These are phyloP conservation scores for Zygothrica quintamaculata DNA, from an alignment of 2,888 invertebrate species.

Conservation along the genomic window DNA sequence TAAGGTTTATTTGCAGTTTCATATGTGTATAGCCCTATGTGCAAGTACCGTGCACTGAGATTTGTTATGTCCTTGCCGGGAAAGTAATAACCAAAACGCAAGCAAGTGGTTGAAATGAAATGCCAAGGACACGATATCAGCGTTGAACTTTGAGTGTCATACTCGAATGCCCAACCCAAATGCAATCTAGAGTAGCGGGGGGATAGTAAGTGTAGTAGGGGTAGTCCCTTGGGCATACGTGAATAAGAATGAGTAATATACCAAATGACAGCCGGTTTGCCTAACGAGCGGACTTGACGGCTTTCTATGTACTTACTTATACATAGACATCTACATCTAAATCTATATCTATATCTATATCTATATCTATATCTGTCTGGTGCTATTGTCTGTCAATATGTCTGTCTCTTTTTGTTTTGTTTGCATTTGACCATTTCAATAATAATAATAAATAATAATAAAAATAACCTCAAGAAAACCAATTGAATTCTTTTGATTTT, in stretches of 20 bases:
- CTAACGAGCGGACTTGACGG: slow-evolving; percentile 55
- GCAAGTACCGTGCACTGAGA: slow-evolving; percentile 16
- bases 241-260: slow-evolving; percentile 54
- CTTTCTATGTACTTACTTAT: slow-evolving; percentile 7
- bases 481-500: slow-evolving; percentile 37
- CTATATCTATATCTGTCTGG: too few relatives aligned
- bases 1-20: slow-evolving; percentile 26
- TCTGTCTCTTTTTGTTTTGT: slow-evolving; percentile 24
- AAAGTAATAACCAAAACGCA: slow-evolving; percentile 64
- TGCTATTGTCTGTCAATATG: background rate
- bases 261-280: slow-evolving; percentile 46
- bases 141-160: slow-evolving; percentile 69
- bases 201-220: slow-evolving; percentile 22
- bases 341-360: too few relatives aligned
- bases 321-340: background rate
- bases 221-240: slow-evolving; percentile 23
- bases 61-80: slow-evolving; percentile 44
- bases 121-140: slow-evolving; percentile 66
- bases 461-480: slow-evolving; percentile 38
- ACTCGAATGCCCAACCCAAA: slow-evolving; percentile 19
- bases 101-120: slow-evolving; percentile 58
- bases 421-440: slow-evolving; percentile 26
- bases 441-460: too few relatives aligned
- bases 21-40: slow-evolving; percentile 22
- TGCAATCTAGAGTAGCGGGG: slow-evolving; percentile 16